Base-by-base conservation (phyloP, 2,113 vertebrate genomes). In the Chroicocephalus ridibundus region DNA sequence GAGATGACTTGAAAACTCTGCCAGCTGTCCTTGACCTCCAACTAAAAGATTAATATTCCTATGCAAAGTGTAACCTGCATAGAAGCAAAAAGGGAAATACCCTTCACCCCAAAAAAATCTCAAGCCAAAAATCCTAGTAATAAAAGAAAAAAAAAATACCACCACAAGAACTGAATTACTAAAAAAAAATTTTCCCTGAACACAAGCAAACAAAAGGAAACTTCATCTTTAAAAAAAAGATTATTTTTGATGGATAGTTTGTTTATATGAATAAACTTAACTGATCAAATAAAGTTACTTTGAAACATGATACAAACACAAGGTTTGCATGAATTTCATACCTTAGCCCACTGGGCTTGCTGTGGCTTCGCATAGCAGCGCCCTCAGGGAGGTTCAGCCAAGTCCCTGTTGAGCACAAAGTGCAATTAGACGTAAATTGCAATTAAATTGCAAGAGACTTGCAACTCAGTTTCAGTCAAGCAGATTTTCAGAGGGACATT, bases 1-100 rank as follows among this genome's bases (percentile, higher is more conserved):
- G 36, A 90, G 47, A 65, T 85, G 57, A 65, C 70, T 72, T 76
- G 60, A 94, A 97, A 97, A 96, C 32, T 54, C 77, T 94, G 95
- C 96, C 90, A 97, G 93, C 78, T 95, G 74, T 78, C 97, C 92
- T 83, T 95, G 66, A 74, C 96, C 96, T 96, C 93, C 97, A 88
- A 86, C 92, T 75, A 90, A 81, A 83, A 84, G 72, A 85, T 87
- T 95, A 61, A 82, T 95, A 82, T 96, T 85, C 3, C 93, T 90
- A 62, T 92, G 88, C 31, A 96, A 91, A 86, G 79, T 54, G 34
- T 42, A 92, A 32, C 81, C 88, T 71, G 88, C 80, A 71, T 16
- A 44, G 64, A 96, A 96, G 44, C 88, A 91, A 70, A 93, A 96
- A 71, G 54, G 16, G 36, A 96, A 80, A 92, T 86, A 62, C 5